Percentiles rank a stretch among this genome's conserved stretches.
These are phyloP conservation scores for Agonopterix subpropinquella DNA, from an alignment of 2,888 invertebrate species.

Conservation along the genomic window DNA sequence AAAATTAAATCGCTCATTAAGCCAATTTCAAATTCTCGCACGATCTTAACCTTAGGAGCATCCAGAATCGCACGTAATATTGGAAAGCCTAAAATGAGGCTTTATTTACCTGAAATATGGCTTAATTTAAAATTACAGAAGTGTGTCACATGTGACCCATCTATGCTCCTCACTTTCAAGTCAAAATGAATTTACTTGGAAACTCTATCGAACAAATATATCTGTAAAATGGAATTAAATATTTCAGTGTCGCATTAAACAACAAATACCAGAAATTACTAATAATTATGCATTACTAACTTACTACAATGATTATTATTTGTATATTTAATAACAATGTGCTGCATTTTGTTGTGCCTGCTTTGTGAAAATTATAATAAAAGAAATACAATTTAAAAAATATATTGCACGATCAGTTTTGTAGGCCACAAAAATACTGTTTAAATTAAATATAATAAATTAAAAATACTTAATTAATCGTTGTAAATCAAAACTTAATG, in stretches of 20 bases:
- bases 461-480: constrained; percentile 22
- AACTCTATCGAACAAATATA: too few relatives aligned
- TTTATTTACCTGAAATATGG: too few relatives aligned
- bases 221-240: background rate
- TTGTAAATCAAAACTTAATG: constrained; percentile 35
- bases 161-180: too few relatives aligned
- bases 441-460: constrained; percentile 5
- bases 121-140: too few relatives aligned
- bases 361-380: background rate
- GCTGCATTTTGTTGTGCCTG: constrained; percentile 23
- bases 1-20: too few relatives aligned
- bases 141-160: too few relatives aligned
- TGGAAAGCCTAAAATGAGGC: too few relatives aligned
- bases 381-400: constrained; percentile 10
- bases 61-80: too few relatives aligned
- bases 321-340: background rate
- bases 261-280: background rate
- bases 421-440: constrained; percentile 30
- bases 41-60: too few relatives aligned
- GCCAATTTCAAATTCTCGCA: too few relatives aligned
- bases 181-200: too few relatives aligned
- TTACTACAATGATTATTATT: constrained; percentile 7
- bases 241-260: background rate
- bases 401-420: constrained; percentile 38
- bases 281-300: constrained; percentile 5